Evolutionary conservation across 2,797 vertebrate species (phyloP).

Genomic region (Sebastes taczanowskii): DNA sequence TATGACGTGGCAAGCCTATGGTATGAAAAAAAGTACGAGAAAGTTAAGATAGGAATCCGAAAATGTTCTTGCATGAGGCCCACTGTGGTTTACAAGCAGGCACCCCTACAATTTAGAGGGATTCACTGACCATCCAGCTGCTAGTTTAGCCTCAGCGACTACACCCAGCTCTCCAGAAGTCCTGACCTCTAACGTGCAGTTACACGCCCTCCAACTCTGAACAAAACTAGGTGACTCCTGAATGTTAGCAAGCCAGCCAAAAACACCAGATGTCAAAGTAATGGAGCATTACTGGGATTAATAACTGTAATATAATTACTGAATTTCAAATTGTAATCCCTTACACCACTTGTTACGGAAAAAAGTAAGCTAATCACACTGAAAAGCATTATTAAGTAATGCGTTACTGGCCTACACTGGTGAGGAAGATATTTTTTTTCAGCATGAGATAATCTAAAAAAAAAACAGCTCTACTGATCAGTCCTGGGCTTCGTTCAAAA

Average conservation of each 20-base stretch:
- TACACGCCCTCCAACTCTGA: background rate
- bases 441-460: background rate
- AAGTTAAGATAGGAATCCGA: too few relatives aligned
- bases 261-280: too few relatives aligned
- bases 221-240: background rate
- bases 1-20: too few relatives aligned
- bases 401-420: background rate
- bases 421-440: background rate
- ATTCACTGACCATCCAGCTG: background rate
- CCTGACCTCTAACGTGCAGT: background rate
- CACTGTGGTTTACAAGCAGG: background rate
- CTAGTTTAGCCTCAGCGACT: background rate
- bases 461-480: background rate
- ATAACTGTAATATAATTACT: too few relatives aligned
- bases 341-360: background rate
- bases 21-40: too few relatives aligned
- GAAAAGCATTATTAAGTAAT: background rate
- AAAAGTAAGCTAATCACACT: background rate
- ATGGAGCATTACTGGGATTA: too few relatives aligned
- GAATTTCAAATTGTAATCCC: background rate
- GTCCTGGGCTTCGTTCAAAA: background rate
- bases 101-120: background rate
- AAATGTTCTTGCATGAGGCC: too few relatives aligned
- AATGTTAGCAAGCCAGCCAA: too few relatives aligned
- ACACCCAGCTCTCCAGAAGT: background rate